phyloP scores from a whole-genome alignment of 2,888 invertebrate genomes.

The Drosophila picticornis region DNA sequence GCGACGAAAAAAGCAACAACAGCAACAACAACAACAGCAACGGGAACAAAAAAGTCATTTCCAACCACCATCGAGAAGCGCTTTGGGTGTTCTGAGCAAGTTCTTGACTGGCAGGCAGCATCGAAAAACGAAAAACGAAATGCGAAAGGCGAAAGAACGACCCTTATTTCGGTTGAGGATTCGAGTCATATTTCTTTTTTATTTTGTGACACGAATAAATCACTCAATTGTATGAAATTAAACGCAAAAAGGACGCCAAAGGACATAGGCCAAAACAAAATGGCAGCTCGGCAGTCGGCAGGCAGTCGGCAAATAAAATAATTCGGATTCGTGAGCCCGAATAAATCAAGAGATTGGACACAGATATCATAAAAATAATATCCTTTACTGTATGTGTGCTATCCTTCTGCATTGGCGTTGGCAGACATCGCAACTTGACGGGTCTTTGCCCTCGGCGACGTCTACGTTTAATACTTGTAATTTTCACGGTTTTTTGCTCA shows the following conservation, averaged over 20 bases:
- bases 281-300: constrained; percentile 62
- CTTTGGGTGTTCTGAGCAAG: constrained; percentile 27
- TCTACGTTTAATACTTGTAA: constrained; percentile 2
- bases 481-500: constrained; percentile 2
- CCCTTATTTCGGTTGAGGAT: constrained; percentile 73
- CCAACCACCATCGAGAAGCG: constrained; percentile 51
- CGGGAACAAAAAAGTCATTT: constrained; percentile 37
- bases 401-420: constrained; percentile 46
- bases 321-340: constrained; percentile 82
- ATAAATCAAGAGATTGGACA: constrained; percentile 85
- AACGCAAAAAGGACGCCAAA: constrained; percentile 70
- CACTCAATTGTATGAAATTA: constrained; percentile 84
- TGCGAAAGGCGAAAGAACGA: constrained; percentile 52
- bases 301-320: constrained; percentile 71
- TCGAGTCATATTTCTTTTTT: constrained; percentile 83
- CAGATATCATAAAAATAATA: constrained; percentile 85
- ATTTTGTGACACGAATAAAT: constrained; percentile 84
- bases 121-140: constrained; percentile 19
- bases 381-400: constrained; percentile 59
- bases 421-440: constrained; percentile 56
- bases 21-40: constrained; percentile 14
- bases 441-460: constrained; percentile 28
- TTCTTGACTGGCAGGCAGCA: constrained; percentile 42
- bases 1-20: constrained; percentile 17
- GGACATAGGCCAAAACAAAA: constrained; percentile 64